phyloP scores from a whole-genome alignment of 2,797 vertebrate genomes.

The Anguilla anguilla region DNA sequence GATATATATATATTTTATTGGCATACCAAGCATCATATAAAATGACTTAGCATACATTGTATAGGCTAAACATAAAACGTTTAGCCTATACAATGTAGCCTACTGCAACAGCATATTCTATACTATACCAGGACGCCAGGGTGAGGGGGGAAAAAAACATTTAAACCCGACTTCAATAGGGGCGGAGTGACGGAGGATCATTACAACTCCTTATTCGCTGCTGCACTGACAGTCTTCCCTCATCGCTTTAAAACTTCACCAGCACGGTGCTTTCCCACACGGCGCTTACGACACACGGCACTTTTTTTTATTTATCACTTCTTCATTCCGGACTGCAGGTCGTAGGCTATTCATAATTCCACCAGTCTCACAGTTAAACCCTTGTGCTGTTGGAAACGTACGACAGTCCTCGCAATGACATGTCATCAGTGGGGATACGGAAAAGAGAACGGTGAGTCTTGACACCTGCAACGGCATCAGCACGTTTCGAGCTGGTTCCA shows the following conservation, averaged over 20 bases:
- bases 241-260: slow-evolving; percentile 6
- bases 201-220: slow-evolving; percentile 15
- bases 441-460: slow-evolving; percentile 85
- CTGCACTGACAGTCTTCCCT: slow-evolving; percentile 1
- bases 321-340: neutral
- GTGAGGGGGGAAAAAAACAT: neutral
- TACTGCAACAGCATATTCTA: neutral
- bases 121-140: neutral
- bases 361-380: neutral
- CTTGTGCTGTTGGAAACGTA: neutral
- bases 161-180: slow-evolving; percentile 7
- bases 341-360: neutral
- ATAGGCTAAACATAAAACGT: too few relatives aligned
- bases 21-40: neutral
- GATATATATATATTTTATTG: neutral
- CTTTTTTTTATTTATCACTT: neutral
- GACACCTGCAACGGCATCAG: neutral
- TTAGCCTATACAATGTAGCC: neutral
- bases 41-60: neutral
- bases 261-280: neutral
- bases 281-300: neutral
- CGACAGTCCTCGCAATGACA: slow-evolving; percentile 73
- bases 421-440: slow-evolving; percentile 91
- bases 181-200: slow-evolving; percentile 23
- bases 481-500: neutral